Evolutionary conservation across 2,797 vertebrate genomes (phyloP).

Genomic region (Mus caroli): DNA sequence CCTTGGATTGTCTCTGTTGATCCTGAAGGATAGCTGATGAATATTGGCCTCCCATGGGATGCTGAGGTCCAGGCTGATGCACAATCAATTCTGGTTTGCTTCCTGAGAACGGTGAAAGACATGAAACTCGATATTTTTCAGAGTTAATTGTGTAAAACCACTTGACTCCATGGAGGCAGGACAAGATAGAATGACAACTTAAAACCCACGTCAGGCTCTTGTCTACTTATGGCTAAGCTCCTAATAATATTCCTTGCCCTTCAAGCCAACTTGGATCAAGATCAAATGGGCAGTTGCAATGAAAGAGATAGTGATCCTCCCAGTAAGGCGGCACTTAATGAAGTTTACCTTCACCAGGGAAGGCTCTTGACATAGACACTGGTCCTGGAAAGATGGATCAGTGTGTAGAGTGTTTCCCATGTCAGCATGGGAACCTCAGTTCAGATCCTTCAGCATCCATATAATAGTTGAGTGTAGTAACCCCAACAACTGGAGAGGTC

Average conservation of each 20-base stretch:
- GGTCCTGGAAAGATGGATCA: background rate
- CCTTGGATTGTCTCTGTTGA: conserved; percentile 19
- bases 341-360: conserved; percentile 13
- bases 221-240: conserved; percentile 6
- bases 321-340: conserved; percentile 2
- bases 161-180: conserved; percentile 15
- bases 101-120: conserved; percentile 58
- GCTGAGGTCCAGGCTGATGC: conserved; percentile 57
- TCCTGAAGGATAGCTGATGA: conserved; percentile 51
- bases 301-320: background rate
- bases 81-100: conserved; percentile 66
- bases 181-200: conserved; percentile 58
- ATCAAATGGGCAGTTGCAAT: conserved; percentile 34
- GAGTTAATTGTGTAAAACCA: conserved; percentile 71
- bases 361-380: conserved; percentile 6
- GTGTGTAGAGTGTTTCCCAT: background rate
- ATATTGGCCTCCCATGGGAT: conserved; percentile 45
- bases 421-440: background rate
- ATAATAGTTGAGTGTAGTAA: background rate
- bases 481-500: background rate
- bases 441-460: background rate
- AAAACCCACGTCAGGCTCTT: conserved; percentile 57
- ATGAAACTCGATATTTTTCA: conserved; percentile 66
- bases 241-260: conserved; percentile 47
- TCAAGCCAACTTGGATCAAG: conserved; percentile 44